Evolutionary conservation across 2,113 vertebrate species (phyloP), one percentile per base, ranked within the genome.

Genomic region (Cheilinus undulatus): DNA sequence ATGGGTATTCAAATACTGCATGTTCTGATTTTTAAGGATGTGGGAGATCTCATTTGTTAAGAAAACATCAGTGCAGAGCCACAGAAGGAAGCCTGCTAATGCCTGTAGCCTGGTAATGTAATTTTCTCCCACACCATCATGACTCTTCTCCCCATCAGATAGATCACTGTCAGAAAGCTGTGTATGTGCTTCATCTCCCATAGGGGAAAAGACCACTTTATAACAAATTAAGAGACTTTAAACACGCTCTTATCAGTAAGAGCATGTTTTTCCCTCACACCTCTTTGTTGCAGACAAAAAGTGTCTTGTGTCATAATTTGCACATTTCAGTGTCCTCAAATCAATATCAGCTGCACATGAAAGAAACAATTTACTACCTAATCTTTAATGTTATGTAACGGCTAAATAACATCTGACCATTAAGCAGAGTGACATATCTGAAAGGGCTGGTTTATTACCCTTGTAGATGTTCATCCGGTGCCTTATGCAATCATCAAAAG

Each of bases 61-160:
- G 23, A 24, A 73, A 85, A 85, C 50, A 78, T 60, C 32, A 27
- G 65, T 53, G 22, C 42, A 71, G 69, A 80, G 42, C n/a, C 32
- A 46, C 14, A 0, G 53, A 57, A 52, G 26, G 51, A 43, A 69
- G 59, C 45, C 46, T 63, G 40, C 36, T 63, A 49, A 45, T 57
- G 9, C 59, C 36, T 43, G 13, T 27, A 57, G 65, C 52, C 67
- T 24, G 10, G 58, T 53, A 26, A 54, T 53, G 52, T 32, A 49
- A 67, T 77, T 49, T 48, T 78, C 71, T 70, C 76, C 51, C 76
- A 83, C 78, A 78, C 46, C 63, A 58, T 38, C 50, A 61, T 68
- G 66, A 88, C 40, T 74, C 68, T 48, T 46, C 57, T 24, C 26
- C 54, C 42, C 46, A 57, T 52, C 50, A 70, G 23, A 53, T 50